Base-by-base conservation (phyloP, 2,888 invertebrate species). In the Drosophila niveifrons region DNA sequence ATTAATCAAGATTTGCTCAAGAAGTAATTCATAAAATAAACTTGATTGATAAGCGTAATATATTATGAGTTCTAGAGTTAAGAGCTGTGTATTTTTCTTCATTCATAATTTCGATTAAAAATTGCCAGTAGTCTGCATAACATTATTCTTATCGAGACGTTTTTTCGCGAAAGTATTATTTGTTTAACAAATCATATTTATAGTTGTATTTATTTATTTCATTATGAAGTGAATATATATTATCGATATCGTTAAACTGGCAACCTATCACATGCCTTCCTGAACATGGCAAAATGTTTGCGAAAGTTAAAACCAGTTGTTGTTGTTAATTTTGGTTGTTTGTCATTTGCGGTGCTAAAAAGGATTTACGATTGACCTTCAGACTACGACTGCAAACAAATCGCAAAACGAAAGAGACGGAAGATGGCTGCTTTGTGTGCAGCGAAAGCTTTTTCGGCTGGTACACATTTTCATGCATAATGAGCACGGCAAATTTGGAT, bases 341-440 rank as follows among this genome's bases (percentile, higher is more conserved):
- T 77, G 51, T 43, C 15, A 55, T 53, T 59, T 43, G n/a, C 18
- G 29, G 15, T 44, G 53, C 23, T 46, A 46, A 65, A 81, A 82
- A 31, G 66, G 64, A 82, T 70, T 69, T 56, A 44, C 11, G 13
- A 29, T 15, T 61, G 67, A 79, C 80, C 76, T 80, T 79, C 69
- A 50, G 46, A 56, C 7, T 34, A 29, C n/a, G 31, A 13, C 17
- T 9, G n/a, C n/a, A 55, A 31, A n/a, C 36, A n/a, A n/a, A 36
- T 1, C 11, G n/a, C 31, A 17, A 8, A 64, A 17, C n/a, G 11
- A 47, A 41, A 31, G 18, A 44, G 8, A 11, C 11, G 1, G 18
- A 36, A 13, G 46, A 41, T 3, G 15, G 31, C 36, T 51, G 9
- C n/a, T 43, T 51, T 17, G 41, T 17, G n/a, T 39, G 17, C 23